Percentiles rank a stretch among this genome's conserved stretches.
phyloP scores from a whole-genome alignment of 2,113 vertebrate genomes.

The Clarias macrocephalus region DNA sequence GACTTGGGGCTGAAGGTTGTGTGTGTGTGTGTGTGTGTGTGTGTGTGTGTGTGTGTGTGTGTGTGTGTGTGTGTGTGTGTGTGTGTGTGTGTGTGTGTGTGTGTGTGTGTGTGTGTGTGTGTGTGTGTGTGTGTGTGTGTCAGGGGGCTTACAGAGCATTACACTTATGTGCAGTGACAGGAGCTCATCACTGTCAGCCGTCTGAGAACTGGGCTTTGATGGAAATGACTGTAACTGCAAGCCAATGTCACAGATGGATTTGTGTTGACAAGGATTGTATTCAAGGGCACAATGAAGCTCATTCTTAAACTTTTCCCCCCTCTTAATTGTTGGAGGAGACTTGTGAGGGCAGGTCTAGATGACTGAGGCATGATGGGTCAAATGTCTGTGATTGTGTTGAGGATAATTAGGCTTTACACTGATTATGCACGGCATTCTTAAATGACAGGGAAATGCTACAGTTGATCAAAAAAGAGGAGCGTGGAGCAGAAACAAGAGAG shows the following conservation, averaged over 20 bases:
- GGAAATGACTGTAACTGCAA: constrained; percentile 73
- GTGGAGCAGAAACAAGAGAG: constrained; percentile 40
- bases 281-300: constrained; percentile 77
- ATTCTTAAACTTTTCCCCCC: constrained; percentile 64
- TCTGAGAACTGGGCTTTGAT: constrained; percentile 70
- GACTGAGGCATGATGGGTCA: constrained; percentile 13
- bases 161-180: constrained; percentile 76
- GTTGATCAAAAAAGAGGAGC: not conserved
- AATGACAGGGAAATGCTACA: not conserved
- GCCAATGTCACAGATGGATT: constrained; percentile 71
- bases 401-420: constrained; percentile 16
- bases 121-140: constrained; percentile 30
- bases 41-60: constrained; percentile 21
- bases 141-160: constrained; percentile 67
- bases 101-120: constrained; percentile 32
- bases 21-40: constrained; percentile 30
- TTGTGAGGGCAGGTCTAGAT: constrained; percentile 17
- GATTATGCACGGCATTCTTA: not conserved
- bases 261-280: constrained; percentile 74
- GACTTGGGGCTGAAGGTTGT: constrained; percentile 58
- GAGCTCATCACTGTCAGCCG: constrained; percentile 76
- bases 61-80: constrained; percentile 32
- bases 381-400: constrained; percentile 12
- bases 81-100: too few relatives aligned
- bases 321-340: constrained; percentile 40